Evolutionary conservation across 2,888 invertebrate genomes (phyloP), one percentile per base, ranked within the genome.

Genomic region (Orthonychiurus folsomi): DNA sequence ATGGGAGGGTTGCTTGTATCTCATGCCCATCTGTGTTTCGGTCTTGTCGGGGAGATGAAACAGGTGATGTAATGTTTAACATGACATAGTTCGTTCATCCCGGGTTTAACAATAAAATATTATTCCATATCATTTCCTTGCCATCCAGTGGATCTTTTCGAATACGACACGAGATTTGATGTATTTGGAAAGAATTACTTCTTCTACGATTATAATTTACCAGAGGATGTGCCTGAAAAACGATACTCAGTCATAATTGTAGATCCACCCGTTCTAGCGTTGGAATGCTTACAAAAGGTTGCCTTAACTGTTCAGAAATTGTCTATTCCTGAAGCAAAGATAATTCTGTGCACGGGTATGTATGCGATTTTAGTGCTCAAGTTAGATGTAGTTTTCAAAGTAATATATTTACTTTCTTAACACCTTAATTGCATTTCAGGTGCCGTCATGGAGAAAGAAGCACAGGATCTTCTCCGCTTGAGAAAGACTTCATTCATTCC

Each of bases 201-300:
- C 50, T 84, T 84, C 68, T 97, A 93, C 75, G 93, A 97, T 78
- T 95, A 93, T 76, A 91, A 89, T 73, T 77, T 79, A 15, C 91
- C 92, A 1, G 80, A 87, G 12, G 81, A 84, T 56, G 74, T 90
- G 15, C 84, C 86, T 0, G 75, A 80, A 37, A 83, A 86, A 18
- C 78, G 84, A 18, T 94, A 86, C 76, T 90, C 94, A 77, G 76
- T 96, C 26, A 87, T 96, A 1, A 81, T 97, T 61, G 91, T 88
- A 0, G 96, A 97, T 79, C 96, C 97, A 1, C 97, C 97, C 0
- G 96, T 95, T 78, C 80, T 97, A 1, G 88, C 93, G 0, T 87
- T 91, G 71, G 95, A 95, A 76, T 96, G 96, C 77, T 81, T 95
- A 56, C 82, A 84, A 1, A 93, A 94, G 80, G 87, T 87, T 0